Base-by-base conservation (phyloP, 2,113 vertebrate species). In the Apeltes quadracus region DNA sequence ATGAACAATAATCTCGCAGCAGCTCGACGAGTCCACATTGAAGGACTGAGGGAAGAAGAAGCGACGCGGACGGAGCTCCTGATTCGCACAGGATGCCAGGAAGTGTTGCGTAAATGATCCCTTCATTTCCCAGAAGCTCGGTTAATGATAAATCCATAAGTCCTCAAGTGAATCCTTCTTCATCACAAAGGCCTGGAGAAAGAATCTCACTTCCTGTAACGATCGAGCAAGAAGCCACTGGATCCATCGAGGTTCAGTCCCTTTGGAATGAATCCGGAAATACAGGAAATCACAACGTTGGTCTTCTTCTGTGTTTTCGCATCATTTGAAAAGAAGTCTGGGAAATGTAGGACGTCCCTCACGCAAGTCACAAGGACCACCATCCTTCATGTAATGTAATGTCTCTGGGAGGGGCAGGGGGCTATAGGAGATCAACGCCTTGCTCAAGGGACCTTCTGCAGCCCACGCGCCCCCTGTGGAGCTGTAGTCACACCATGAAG, bases 401-500 rank as follows among this genome's bases (percentile, higher is more conserved):
- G 32, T 7, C 32, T 34, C 32, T 34, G 41, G 41, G 11, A 10
- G 10, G 8, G 18, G 0, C 0, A 5, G 16, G 10, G 8, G 18
- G 0, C 0, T 8, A 6, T 6, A 3, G 23, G 34, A 23, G 44
- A 15, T 14, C 5, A 8, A 18, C 27, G 61, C 38, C 61, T 79
- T 70, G 79, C 79, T 76, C 55, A 15, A 56, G 0, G 50, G 72
- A 46, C 25, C 61, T 0, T 69, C 2, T 1, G 3, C 43, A 13
- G 69, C 20, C 10, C 64, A 43, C 2, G 2, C n/a, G 1, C 32
- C 58, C 61, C 41, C 65, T 18, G 51, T 32, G 53, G 50, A 32
- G 72, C 76, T 32, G 27, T 0, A 22, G 61, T 10, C 54, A 13
- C 67, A 78, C 78, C 34, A 56, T 63, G 48, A 39, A 25, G 44